Evolutionary conservation across 2,113 vertebrate genomes (phyloP).

Genomic region (Percopsis transmontana): DNA sequence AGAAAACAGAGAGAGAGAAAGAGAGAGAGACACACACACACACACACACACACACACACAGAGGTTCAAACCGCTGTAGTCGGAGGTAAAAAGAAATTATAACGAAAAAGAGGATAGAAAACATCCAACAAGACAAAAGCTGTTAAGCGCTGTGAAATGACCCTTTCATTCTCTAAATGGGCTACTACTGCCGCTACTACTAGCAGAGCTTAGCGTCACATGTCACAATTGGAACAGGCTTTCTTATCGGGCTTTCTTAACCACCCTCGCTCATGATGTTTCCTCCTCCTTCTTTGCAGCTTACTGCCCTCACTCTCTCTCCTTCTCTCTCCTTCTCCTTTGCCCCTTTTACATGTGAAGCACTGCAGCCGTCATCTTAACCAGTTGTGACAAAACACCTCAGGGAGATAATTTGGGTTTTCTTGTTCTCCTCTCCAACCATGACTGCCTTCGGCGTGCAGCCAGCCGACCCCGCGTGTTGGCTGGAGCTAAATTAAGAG

Average conservation of each 20-base stretch:
- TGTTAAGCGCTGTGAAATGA: conserved; percentile 54
- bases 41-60: conserved; percentile 64
- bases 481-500: conserved; percentile 16
- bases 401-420: conserved; percentile 27
- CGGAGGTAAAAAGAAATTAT: conserved; percentile 21
- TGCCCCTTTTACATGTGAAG: conserved; percentile 50
- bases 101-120: conserved; percentile 14
- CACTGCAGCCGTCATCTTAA: conserved; percentile 24
- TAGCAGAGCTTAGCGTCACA: conserved; percentile 31
- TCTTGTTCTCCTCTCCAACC: conserved; percentile 20
- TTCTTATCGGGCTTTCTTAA: background rate
- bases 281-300: too few relatives aligned
- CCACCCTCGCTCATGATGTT: conserved; percentile 9
- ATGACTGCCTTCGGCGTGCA: conserved; percentile 24
- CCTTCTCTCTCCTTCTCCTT: conserved; percentile 29
- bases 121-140: conserved; percentile 47
- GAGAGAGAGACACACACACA: conserved; percentile 33
- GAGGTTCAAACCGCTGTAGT: background rate
- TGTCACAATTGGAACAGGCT: conserved; percentile 45
- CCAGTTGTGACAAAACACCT: conserved; percentile 42
- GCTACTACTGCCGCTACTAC: conserved; percentile 35
- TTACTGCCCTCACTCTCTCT: conserved; percentile 13
- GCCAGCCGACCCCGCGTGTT: conserved; percentile 4
- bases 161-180: conserved; percentile 34
- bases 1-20: conserved; percentile 57